A percentile compares a stretch with the other conserved stretches of the same genome.
These are phyloP conservation scores for Catharus fuscescens DNA, from an alignment of 2,113 vertebrate genomes.

Conservation along the genomic window DNA sequence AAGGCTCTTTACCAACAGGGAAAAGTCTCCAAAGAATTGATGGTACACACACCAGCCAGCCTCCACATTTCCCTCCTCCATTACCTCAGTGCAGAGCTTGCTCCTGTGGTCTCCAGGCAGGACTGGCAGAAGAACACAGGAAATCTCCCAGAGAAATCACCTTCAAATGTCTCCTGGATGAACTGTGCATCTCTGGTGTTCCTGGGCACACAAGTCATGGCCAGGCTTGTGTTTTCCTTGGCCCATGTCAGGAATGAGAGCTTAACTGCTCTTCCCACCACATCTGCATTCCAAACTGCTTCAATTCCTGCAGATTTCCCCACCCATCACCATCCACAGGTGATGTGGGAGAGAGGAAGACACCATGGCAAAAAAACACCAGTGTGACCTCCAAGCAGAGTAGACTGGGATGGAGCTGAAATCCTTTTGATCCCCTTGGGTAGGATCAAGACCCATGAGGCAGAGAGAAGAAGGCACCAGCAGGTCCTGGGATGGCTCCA, in stretches of 20 bases:
- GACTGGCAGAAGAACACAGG: background rate
- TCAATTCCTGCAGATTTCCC: background rate
- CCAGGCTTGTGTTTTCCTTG: background rate
- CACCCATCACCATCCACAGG: background rate
- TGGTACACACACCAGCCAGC: rapidly evolving
- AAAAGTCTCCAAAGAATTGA: background rate
- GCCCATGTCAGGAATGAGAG: background rate
- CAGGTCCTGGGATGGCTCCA: background rate
- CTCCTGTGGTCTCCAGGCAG: rapidly evolving
- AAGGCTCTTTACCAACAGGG: background rate
- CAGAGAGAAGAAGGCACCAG: background rate
- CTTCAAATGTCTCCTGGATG: background rate
- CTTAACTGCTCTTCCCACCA: background rate
- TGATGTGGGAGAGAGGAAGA: background rate
- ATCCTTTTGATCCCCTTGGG: background rate
- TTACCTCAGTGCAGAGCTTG: background rate
- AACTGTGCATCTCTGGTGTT: background rate
- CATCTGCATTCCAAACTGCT: background rate
- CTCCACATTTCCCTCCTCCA: background rate
- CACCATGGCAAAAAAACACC: background rate
- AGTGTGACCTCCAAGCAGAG: background rate
- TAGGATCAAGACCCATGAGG: background rate
- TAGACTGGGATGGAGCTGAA: background rate
- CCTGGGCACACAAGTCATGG: background rate
- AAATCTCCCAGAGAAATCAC: background rate